phyloP scores from a whole-genome alignment of 1,140 invertebrate genomes.

The Listronotus oregonensis region DNA sequence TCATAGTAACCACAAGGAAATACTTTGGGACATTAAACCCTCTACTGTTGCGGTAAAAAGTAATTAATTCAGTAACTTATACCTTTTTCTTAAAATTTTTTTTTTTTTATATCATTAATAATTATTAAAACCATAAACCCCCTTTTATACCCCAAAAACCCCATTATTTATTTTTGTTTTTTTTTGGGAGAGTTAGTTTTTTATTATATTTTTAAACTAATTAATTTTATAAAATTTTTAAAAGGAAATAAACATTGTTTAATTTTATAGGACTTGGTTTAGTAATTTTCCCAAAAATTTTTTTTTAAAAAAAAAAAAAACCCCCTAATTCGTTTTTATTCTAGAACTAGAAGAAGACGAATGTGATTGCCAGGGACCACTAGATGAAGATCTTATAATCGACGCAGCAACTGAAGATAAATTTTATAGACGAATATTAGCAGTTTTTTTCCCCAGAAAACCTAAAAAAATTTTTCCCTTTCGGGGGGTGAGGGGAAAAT shows the following conservation, averaged over 20 bases:
- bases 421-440: constrained; percentile 77
- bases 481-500: constrained; percentile 87
- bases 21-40: constrained; percentile 15
- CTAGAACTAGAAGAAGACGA: constrained; percentile 63
- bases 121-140: not conserved
- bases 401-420: constrained; percentile 67
- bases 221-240: too few relatives aligned
- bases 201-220: too few relatives aligned
- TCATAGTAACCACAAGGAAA: constrained; percentile 20
- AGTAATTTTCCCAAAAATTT: not conserved
- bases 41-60: constrained; percentile 20
- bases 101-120: not conserved
- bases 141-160: too few relatives aligned
- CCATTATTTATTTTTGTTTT: too few relatives aligned
- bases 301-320: constrained; percentile 1
- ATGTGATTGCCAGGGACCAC: constrained; percentile 63
- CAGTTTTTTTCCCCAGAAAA: constrained; percentile 89
- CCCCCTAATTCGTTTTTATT: constrained; percentile 7
- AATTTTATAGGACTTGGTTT: too few relatives aligned
- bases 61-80: constrained; percentile 1
- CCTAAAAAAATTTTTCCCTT: constrained; percentile 85
- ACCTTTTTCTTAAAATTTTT: not conserved
- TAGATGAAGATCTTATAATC: constrained; percentile 63
- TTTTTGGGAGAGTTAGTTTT: too few relatives aligned
- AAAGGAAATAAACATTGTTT: too few relatives aligned